Evolutionary conservation across 2,797 vertebrate genomes (phyloP), one percentile per base, ranked within the genome.

Genomic region (Paedocypris micromegethes): DNA sequence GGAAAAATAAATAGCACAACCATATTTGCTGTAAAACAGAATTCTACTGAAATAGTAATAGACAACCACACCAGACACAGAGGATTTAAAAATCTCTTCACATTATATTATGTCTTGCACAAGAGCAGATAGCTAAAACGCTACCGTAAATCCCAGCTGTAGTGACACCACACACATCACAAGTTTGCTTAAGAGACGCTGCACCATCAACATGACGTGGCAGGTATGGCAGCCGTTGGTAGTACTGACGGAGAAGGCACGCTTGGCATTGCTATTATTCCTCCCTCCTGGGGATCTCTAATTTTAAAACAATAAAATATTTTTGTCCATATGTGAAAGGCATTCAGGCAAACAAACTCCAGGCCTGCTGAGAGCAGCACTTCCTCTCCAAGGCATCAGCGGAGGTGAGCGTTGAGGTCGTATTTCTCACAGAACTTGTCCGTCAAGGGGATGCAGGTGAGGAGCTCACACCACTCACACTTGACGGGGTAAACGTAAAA

Each of bases 351-450:
- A 23, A 23, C 1, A 23, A 23, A 58, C 38, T 58, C 64, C 7
- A 51, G 39, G 37, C 53, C 43, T 50, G 3, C 6, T 72, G 23
- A n/a, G 45, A 40, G 83, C 41, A 8, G 9, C 40, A 37, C 39
- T 46, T 49, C 6, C 48, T 68, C 47, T 57, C 2, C 5, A 51
- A 61, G 54, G 42, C 39, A 57, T 89, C 84, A 96, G 85, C 93
- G 92, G 79, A 97, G 92, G 86, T 98, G 94, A 4, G 94, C 91
- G 0, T 99, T 96, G 80, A 99, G 89, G 86, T 98, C 95, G 0
- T 99, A 99, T 79, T 97, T 99, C 87, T 97, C 96, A 0, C 95
- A 99, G 88, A 99, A 96, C 78, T 97, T 96, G 90, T 98, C 94
- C 0, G 94, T 99, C 90, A 99, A 92, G 2, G 97, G 95, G 81